Percentiles rank a stretch among this genome's conserved stretches.
These are phyloP conservation scores for Agrochola lota DNA, from an alignment of 2,888 invertebrate genomes.

Conservation along the genomic window DNA sequence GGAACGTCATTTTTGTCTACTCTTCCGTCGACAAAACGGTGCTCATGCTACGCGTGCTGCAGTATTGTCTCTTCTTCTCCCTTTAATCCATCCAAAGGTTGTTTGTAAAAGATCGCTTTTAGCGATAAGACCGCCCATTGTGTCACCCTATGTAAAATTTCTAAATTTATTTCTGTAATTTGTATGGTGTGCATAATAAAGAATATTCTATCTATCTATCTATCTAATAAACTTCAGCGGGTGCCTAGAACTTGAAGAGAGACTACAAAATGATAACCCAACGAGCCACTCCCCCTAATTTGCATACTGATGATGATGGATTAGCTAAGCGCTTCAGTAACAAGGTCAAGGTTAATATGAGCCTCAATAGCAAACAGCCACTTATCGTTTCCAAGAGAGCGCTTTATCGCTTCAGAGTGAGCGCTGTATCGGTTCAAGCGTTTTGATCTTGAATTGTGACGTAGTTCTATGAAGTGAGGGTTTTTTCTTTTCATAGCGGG, in stretches of 20 bases:
- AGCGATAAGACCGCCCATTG: too few species aligned
- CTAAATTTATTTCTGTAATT: too few species aligned
- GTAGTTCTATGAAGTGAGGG: slow-evolving; percentile 12
- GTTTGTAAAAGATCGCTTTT: too few species aligned
- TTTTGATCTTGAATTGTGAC: slow-evolving; percentile 37
- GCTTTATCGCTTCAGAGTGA: slow-evolving; percentile 13
- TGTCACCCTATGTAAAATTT: too few species aligned
- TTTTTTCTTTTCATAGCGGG: not conserved
- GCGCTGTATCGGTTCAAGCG: slow-evolving; percentile 29
- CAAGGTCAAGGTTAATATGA: slow-evolving; percentile 44
- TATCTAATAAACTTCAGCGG: not conserved
- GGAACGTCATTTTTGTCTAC: too few species aligned
- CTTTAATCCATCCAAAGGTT: too few species aligned
- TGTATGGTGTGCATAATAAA: too few species aligned
- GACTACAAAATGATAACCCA: slow-evolving; percentile 23
- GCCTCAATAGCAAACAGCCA: slow-evolving; percentile 16
- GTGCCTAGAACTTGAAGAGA: not conserved
- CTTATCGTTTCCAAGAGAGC: slow-evolving; percentile 19
- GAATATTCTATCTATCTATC: too few species aligned
- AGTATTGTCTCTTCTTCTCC: too few species aligned
- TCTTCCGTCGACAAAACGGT: too few species aligned
- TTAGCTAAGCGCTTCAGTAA: slow-evolving; percentile 27
- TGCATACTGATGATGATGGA: slow-evolving; percentile 59
- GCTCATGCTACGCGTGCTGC: too few species aligned
- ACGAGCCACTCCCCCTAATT: slow-evolving; percentile 28